phyloP scores from a whole-genome alignment of 53 echinoderm and acorn worm genomes.

The Temnopleurus reevesii region DNA sequence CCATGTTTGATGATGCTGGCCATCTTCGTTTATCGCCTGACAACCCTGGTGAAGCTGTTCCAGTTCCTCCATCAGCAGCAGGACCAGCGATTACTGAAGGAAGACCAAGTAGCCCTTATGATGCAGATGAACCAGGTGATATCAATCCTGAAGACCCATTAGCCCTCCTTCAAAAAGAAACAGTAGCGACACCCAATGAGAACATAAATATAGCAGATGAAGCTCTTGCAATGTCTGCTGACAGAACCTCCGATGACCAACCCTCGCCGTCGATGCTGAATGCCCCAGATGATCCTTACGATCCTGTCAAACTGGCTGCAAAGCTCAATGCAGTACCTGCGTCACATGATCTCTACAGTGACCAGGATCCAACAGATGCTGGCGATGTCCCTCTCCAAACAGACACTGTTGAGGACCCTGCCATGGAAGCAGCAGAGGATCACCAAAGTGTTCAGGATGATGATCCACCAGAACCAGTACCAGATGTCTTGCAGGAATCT shows the following conservation, averaged over 20 bases:
- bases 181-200: not conserved
- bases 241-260: not conserved
- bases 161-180: not conserved
- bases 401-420: not conserved
- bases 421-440: not conserved
- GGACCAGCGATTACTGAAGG: not conserved
- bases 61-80: not conserved
- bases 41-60: not conserved
- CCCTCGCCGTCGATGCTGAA: not conserved
- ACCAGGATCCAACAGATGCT: not conserved
- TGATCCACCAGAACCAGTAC: not conserved
- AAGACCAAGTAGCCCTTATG: slow-evolving; percentile 12
- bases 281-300: slow-evolving; percentile 8
- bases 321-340: not conserved
- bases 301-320: slow-evolving; percentile 5
- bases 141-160: slow-evolving; percentile 29
- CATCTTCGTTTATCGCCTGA: not conserved
- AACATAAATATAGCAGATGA: not conserved
- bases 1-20: not conserved
- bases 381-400: not conserved
- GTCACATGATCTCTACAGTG: not conserved
- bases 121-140: not conserved
- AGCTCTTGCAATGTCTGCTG: not conserved
- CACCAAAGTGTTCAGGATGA: not conserved
- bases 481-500: not conserved